These are phyloP conservation scores for Sesia bembeciformis DNA, from an alignment of 2,888 invertebrate genomes.

Conservation along the genomic window DNA sequence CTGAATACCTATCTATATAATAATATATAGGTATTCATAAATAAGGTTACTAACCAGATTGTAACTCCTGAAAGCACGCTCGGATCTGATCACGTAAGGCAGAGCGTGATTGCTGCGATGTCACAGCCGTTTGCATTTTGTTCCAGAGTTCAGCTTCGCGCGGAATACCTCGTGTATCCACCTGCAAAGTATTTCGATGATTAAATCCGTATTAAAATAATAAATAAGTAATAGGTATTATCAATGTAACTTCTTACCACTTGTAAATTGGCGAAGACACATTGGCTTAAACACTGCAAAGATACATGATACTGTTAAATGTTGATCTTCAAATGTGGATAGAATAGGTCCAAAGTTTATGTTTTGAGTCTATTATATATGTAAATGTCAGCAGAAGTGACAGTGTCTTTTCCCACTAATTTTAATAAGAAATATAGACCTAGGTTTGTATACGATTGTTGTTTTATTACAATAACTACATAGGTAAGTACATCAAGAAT, in stretches of 20 bases:
- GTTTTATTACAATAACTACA: no score
- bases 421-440: no score
- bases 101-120: constrained; percentile 55
- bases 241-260: constrained; percentile 37
- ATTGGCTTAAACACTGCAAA: constrained; percentile 68
- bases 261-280: constrained; percentile 67
- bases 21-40: no score
- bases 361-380: no score
- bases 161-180: constrained; percentile 59
- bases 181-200: constrained; percentile 23
- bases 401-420: no score
- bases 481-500: no score
- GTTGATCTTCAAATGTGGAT: no score
- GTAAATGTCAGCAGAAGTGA: no score
- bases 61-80: constrained; percentile 59
- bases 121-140: constrained; percentile 46
- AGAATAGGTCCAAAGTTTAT: no score
- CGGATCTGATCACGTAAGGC: constrained; percentile 50
- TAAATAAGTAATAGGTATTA: not conserved
- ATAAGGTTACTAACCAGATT: constrained; percentile 35
- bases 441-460: no score
- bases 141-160: constrained; percentile 58
- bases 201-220: not conserved
- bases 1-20: no score
- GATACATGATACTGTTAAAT: not conserved